These are phyloP conservation scores for Diogma glabrata DNA, from an alignment of 2,888 invertebrate genomes.

Conservation along the genomic window DNA sequence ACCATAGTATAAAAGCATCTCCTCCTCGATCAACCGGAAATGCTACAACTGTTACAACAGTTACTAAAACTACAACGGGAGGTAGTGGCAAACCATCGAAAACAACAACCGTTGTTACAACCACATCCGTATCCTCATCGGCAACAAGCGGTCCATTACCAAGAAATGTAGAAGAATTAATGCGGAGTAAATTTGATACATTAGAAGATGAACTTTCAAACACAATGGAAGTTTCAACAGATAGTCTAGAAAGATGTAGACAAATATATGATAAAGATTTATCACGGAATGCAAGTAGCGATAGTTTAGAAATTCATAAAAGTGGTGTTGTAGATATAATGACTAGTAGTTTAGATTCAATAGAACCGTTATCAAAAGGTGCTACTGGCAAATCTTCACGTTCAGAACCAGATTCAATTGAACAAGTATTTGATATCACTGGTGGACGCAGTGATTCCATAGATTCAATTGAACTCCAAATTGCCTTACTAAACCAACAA, in stretches of 20 bases:
- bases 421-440: constrained; percentile 20
- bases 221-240: constrained; percentile 48
- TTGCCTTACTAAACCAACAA: constrained; percentile 18
- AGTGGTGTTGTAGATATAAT: constrained; percentile 38
- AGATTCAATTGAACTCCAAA: constrained; percentile 32
- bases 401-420: constrained; percentile 32
- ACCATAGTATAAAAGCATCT: constrained; percentile 33
- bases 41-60: constrained; percentile 22
- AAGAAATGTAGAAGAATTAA: constrained; percentile 26
- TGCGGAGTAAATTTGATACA: constrained; percentile 34
- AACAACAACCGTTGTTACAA: constrained; percentile 24
- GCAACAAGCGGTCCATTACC: constrained; percentile 12
- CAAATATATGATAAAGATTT: constrained; percentile 19
- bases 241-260: constrained; percentile 42
- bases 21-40: constrained; percentile 20
- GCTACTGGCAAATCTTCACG: constrained; percentile 28
- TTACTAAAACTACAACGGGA: constrained; percentile 27
- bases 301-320: constrained; percentile 53
- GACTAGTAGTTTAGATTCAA: constrained; percentile 45
- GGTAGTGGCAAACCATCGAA: constrained; percentile 23
- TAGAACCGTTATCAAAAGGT: constrained; percentile 35
- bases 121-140: neutral
- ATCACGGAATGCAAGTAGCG: constrained; percentile 47
- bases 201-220: constrained; percentile 35
- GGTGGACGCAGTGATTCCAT: constrained; percentile 29